Base-by-base conservation (phyloP, 1,140 invertebrate species). In the Frieseomelitta varia region DNA sequence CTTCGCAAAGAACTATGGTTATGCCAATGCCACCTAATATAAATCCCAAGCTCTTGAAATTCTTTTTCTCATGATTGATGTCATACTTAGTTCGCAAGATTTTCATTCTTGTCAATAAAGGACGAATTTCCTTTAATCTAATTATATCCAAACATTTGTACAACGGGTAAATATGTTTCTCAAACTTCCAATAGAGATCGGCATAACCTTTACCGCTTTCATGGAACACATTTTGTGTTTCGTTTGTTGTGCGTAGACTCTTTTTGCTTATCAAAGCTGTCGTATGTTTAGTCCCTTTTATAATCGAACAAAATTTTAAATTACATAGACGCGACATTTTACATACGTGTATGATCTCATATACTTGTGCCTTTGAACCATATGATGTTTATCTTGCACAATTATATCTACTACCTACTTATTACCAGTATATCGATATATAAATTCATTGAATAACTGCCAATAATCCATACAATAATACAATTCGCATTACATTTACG, bases 241-340 rank as follows among this genome's bases (percentile, higher is more conserved):
- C 47, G 30, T 39, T 10, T 53, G 12, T 47, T n/a, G 55, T 87
- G 56, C 24, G 73, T 19, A 82, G 19, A 14, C 53, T 69, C 3
- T 65, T 19, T 73, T 61, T 85, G 4, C 71, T 84, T 21, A 86
- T 81, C 2, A 87, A 30, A 0, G 15, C 72, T 4, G 87, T n/a
- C 19, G 73, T 14, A 71, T 71, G 51, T 61, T 77, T 88, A 8
- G 19, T 11, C 14, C 14, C 74, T 79, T 67, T 87, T 14, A 67
- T n/a, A n/a, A 83, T 6, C 1, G 68, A 63, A 47, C 71, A 83
- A 61, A 91, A 71, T 81, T 67, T 79, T 2, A 77, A 81, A 47
- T 79, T 88, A 47, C 77, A 89, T 27, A 91, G 79, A 47, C 89
- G 85, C 81, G 88, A 92, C 92, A 92, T 93, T 85, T 85, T 69